Evolutionary conservation across 2,797 vertebrate species (phyloP).

Genomic region (Carcharodon carcharias): DNA sequence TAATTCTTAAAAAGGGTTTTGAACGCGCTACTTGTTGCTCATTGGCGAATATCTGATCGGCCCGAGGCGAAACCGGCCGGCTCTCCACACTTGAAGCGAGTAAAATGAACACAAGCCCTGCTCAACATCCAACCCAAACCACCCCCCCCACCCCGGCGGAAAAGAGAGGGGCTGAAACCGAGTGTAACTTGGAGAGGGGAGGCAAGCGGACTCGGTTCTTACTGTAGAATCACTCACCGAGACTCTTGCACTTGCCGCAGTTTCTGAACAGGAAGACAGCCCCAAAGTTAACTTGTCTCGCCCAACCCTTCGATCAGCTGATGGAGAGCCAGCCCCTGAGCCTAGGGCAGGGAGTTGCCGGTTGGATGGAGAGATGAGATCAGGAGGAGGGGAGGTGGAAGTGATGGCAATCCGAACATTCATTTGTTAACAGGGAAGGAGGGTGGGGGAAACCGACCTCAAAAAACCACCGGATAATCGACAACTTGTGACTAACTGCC

Average conservation of each 20-base stretch:
- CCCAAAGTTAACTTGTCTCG: slow-evolving; percentile 19
- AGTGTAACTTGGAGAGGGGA: background rate
- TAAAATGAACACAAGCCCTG: too few species aligned
- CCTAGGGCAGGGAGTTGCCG: background rate
- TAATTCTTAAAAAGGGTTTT: too few species aligned
- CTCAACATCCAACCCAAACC: too few species aligned
- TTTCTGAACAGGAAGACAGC: background rate
- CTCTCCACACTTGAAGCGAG: background rate
- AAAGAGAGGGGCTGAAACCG: background rate
- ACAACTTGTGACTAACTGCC: background rate
- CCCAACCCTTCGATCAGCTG: slow-evolving; percentile 28
- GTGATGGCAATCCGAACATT: background rate
- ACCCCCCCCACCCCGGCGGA: background rate
- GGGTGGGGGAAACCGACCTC: background rate
- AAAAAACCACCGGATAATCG: background rate
- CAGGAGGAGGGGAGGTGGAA: background rate
- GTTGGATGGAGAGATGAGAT: slow-evolving; percentile 28
- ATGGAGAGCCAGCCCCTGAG: background rate
- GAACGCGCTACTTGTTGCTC: background rate
- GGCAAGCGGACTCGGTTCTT: background rate
- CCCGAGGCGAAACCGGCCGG: too few species aligned
- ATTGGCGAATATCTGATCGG: too few species aligned
- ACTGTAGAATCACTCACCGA: background rate
- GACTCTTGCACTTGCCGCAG: background rate
- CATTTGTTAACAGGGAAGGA: background rate